A percentile compares a stretch with the other conserved stretches of the same genome.
Evolutionary conservation across 2,888 invertebrate species (phyloP).

Genomic region (Laothoe populi): DNA sequence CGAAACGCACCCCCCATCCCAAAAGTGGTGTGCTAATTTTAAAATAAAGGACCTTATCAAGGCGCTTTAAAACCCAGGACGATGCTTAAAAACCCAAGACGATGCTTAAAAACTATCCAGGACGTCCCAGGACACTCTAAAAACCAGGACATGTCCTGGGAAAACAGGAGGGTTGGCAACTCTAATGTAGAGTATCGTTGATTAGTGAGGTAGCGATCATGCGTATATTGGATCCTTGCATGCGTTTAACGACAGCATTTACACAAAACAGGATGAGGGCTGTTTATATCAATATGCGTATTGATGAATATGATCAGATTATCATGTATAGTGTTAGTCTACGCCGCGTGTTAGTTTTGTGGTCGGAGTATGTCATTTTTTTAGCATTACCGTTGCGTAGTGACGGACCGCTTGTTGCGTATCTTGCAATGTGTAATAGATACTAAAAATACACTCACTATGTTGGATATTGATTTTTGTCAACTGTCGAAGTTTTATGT

Average conservation of each 20-base stretch:
- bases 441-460: background rate
- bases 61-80: too few species aligned
- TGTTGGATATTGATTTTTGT: too few species aligned
- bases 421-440: background rate
- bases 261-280: conserved; percentile 8
- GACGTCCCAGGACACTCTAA: too few species aligned
- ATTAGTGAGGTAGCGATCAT: background rate
- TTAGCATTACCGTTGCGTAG: conserved; percentile 15
- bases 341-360: conserved; percentile 22
- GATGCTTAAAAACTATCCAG: too few species aligned
- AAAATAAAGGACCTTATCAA: too few species aligned
- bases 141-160: too few species aligned
- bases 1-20: too few species aligned
- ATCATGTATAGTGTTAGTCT: conserved; percentile 26
- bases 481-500: too few species aligned
- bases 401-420: background rate
- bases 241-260: conserved; percentile 18
- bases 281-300: conserved; percentile 15
- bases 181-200: too few species aligned
- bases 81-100: too few species aligned
- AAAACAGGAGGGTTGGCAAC: too few species aligned
- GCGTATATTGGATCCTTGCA: conserved; percentile 5
- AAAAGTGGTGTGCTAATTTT: too few species aligned
- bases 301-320: conserved; percentile 21
- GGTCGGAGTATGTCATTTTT: background rate